Conservation (phyloP, 2,113 vertebrate species). For the Poeciliopsis prolifica region DNA sequence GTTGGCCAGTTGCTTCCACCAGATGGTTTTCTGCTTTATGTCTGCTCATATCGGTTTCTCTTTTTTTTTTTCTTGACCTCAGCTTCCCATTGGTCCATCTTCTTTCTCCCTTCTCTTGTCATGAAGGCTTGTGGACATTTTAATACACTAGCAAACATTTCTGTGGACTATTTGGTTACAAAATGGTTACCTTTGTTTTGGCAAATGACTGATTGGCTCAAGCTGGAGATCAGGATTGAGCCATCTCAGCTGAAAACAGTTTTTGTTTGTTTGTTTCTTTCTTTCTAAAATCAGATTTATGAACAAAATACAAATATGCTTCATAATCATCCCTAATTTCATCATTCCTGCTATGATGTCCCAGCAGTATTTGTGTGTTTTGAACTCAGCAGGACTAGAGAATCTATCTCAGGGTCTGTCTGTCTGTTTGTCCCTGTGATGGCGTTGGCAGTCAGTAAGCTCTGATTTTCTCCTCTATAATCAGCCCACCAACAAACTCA, state of each 20-base stretch:
- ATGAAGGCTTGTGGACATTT: slow-evolving; percentile 17
- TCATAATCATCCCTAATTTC: background rate
- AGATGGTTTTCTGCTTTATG: slow-evolving; percentile 38
- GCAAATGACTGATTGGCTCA: background rate
- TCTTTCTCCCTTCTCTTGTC: slow-evolving; percentile 5
- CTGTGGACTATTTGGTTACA: slow-evolving; percentile 2
- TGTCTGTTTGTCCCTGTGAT: slow-evolving; percentile 18
- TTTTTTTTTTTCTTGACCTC: slow-evolving; percentile 45
- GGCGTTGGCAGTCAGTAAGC: slow-evolving; percentile 14
- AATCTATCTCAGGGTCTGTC: slow-evolving; percentile 55
- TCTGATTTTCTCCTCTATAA: background rate
- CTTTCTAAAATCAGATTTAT: too few species aligned
- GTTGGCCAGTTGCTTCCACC: slow-evolving; percentile 29
- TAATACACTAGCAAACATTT: slow-evolving; percentile 42
- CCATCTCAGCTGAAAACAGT: background rate
- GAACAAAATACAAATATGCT: too few species aligned
- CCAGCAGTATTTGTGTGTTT: background rate
- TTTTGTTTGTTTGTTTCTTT: too few species aligned
- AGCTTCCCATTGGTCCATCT: slow-evolving; percentile 11
- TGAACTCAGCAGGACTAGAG: slow-evolving; percentile 43
- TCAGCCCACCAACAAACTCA: background rate
- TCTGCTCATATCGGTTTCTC: slow-evolving; percentile 30
- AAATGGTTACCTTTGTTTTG: background rate
- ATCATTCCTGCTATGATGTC: background rate
- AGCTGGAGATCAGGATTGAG: background rate